Evolutionary conservation across 2,888 invertebrate species (phyloP), one percentile per base, ranked within the genome.

Genomic region (Nomada lathburiana): DNA sequence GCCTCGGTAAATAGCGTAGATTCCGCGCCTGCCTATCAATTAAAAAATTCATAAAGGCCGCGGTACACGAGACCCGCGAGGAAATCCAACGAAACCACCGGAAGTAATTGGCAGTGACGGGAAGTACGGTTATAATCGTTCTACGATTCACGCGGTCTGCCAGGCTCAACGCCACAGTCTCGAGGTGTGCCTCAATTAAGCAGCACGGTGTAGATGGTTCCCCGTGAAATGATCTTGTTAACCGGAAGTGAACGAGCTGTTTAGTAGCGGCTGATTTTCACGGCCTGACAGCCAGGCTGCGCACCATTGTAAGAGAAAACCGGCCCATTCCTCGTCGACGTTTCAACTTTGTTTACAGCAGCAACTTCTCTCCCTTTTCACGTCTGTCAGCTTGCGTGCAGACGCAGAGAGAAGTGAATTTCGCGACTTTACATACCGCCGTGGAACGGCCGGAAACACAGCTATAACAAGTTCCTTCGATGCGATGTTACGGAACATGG

Each of bases 311-410:
- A 29, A 60, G 36, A 36, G 29, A 36, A 36, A 36, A 16, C 47
- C 36, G 29, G 16, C 50, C 11, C 18, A 47, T 47, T 47, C 47
- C 47, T 29, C 36, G 50, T 13, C 50, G 50, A 29, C 52, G 29
- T 18, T 53, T 52, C 53, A 52, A 53, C 36, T 53, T 53, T 16
- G 36, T 67, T 68, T 23, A 55, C 53, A 23, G 23, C 10, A 20
- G 36, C 42, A 55, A 53, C 68, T 55, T 68, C 42, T 53, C n/a
- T 68, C 42, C 29, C n/a, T 36, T 53, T 67, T 53, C 53, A 36
- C 36, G 20, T 29, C 36, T 67, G 36, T 67, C 67, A 50, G 9
- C 29, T 3, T 3, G 7, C 13, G 16, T 2, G 13, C 20, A 2
- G 53, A 20, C 13, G 1, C 2, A 9, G 26, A 29, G 26, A 36